Evolutionary conservation across 2,888 invertebrate genomes (phyloP), one percentile per base, ranked within the genome.

Genomic region (Diaperis boleti): DNA sequence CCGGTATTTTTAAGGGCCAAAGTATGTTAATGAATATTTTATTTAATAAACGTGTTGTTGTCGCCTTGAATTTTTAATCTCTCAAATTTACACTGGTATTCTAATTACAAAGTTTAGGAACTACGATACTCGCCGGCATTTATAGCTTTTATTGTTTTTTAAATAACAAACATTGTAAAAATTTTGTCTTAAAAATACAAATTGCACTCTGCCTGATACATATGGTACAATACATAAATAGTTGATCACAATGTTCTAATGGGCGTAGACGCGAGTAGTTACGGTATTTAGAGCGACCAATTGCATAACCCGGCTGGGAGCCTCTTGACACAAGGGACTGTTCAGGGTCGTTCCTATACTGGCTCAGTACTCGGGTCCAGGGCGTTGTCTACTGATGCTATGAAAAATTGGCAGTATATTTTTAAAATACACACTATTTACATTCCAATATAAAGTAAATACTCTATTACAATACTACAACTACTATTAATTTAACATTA

Each of bases 181-280:
- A 55, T 55, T 44, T 44, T 26, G 52, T 8, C 33, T 29, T 20
- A 54, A 41, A 33, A 47, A 29, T 49, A 59, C 42, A 42, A 59
- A 63, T 64, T 64, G 55, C 59, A 64, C 54, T 54, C 64, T 64
- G 59, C 59, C 55, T 44, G 35, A 50, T 59, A 64, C 55, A 55
- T 59, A 52, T 59, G 26, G 26, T 59, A 59, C 64, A 64, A 13
- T 49, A 47, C 39, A 62, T 57, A 62, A 52, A 63, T 62, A 59
- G 14, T 29, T 63, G 52, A 64, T 64, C 64, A 64, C 64, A 64
- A 59, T 59, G 13, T 22, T 47, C 35, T 49, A 49, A 44, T 59
- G 41, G 26, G 26, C 26, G 26, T 26, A 2, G n/a, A 37, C 37
- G 37, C 13, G 8, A 5, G n/a, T 26, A 1, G 26, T 6, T n/a